Base-by-base conservation (phyloP, 2,888 invertebrate species). In the Meloe dianella region DNA sequence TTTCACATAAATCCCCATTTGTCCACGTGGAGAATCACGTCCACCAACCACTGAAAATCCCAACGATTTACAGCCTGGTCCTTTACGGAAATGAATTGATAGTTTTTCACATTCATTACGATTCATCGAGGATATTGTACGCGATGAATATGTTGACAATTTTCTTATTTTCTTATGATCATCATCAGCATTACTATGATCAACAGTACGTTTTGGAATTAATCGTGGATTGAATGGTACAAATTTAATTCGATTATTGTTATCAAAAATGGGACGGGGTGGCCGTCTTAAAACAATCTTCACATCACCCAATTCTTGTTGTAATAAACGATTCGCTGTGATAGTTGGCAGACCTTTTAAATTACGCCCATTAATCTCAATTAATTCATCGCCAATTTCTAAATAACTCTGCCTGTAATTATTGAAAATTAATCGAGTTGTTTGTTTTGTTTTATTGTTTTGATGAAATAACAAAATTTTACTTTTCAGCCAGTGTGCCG, bases 31-130 rank as follows among this genome's bases (percentile, higher is more conserved):
- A 14, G 94, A 94, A 81, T 95, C 95, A 63, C 89, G 89, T 1
- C 95, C 95, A 14, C 95, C 96, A 22, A 95, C 95, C 74, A 95
- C 93, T 74, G 94, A 95, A 84, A 95, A 95, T 20, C 95, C 95
- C 24, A 95, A 88, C 38, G 93, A 92, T 83, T 94, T 95, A 70
- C 91, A 90, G 14, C 94, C 92, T 2, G 92, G 91, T 58, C 94
- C 94, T 81, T 95, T 95, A 65, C 89, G 88, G 79, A 92, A 92
- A 68, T 87, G 87, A 68, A 90, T 89, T 85, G 81, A 79, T 22
- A 63, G 29, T 17, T 22, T 27, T 22, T 63, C 27, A 20, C n/a
- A 32, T 30, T 35, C 60, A 20, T 9, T 10, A 41, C n/a, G 38
- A 29, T 57, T 63, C 38, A 10, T 35, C 12, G 20, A 38, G 41